Percentiles rank a stretch among this genome's conserved stretches.
Evolutionary conservation across 2,888 invertebrate genomes (phyloP).

Genomic region (Ganaspis brasiliensis): DNA sequence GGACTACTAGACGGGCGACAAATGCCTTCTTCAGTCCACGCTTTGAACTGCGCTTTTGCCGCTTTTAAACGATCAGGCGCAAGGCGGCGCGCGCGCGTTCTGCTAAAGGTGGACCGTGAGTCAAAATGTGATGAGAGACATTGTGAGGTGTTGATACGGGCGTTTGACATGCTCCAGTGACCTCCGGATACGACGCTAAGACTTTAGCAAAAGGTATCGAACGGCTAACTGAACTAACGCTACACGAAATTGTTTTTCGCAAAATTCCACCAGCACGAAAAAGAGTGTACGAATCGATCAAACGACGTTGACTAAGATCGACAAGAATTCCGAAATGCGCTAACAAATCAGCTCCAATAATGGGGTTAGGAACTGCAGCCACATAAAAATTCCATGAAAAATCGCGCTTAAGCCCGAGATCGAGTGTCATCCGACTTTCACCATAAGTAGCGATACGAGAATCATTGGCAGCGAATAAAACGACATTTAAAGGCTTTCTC

Average conservation of each 20-base stretch:
- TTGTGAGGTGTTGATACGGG: no score
- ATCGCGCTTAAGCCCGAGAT: no score
- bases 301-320: background rate
- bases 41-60: background rate
- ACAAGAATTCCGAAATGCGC: no score
- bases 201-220: background rate
- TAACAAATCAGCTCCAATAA: background rate
- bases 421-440: background rate
- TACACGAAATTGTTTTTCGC: no score
- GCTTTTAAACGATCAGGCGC: background rate
- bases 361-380: constrained; percentile 19
- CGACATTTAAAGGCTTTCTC: background rate
- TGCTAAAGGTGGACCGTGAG: background rate
- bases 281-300: no score
- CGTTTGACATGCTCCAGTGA: background rate
- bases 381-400: background rate
- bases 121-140: no score
- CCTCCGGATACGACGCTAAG: background rate
- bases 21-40: background rate
- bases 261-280: no score
- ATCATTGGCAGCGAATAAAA: background rate
- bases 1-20: background rate
- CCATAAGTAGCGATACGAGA: background rate
- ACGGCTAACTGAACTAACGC: no score
- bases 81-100: background rate